Conservation (phyloP, 2,888 invertebrate genomes). For the Arctia plantaginis region DNA sequence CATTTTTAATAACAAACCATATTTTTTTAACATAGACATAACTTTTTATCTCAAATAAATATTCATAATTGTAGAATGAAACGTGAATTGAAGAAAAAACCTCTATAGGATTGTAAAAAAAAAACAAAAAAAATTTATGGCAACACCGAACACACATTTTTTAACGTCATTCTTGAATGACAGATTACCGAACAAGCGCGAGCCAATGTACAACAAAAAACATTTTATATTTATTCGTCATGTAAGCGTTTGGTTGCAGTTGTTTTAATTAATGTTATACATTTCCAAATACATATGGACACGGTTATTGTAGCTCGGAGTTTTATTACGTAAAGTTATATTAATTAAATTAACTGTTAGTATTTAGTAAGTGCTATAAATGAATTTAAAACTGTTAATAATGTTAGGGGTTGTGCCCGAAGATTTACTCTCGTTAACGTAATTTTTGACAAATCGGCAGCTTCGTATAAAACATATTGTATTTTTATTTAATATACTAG, state of each 20-base stretch:
- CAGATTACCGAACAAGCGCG: conserved; percentile 17
- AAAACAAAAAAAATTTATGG: conserved; percentile 15
- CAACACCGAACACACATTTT: conserved; percentile 27
- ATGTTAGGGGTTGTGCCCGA: no score
- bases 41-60: not conserved
- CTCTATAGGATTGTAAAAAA: not conserved
- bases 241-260: not conserved
- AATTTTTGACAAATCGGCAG: no score
- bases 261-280: conserved; percentile 4
- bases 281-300: not conserved
- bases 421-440: no score
- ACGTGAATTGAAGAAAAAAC: not conserved
- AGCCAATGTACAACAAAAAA: not conserved
- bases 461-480: no score
- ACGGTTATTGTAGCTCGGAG: not conserved
- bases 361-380: not conserved
- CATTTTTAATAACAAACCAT: no score
- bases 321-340: not conserved
- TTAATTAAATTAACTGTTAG: not conserved
- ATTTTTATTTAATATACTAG: not conserved
- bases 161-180: conserved; percentile 48
- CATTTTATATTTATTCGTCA: not conserved
- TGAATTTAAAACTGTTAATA: no score
- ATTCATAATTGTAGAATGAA: not conserved
- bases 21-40: no score